Evolutionary conservation across 2,888 invertebrate genomes (phyloP).

Genomic region (Temnothorax rugatulus): DNA sequence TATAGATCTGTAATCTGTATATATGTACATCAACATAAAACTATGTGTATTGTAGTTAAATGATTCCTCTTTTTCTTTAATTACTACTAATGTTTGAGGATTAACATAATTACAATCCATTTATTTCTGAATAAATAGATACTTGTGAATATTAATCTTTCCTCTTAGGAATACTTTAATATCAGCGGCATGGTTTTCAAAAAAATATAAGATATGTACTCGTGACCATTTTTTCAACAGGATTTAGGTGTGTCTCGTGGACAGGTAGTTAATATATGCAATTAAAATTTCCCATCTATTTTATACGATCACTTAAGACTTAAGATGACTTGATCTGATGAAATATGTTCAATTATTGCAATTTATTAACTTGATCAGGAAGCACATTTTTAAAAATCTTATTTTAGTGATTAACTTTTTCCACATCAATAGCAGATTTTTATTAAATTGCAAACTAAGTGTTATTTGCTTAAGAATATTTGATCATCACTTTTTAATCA

Average conservation of each 20-base stretch:
- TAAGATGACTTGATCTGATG: not conserved
- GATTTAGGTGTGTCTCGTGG: not conserved
- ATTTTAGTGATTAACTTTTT: not conserved
- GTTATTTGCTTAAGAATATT: constrained; percentile 34
- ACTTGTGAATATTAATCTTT: constrained; percentile 27
- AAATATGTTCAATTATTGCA: not conserved
- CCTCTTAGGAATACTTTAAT: not conserved
- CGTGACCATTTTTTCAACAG: constrained; percentile 6
- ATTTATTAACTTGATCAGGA: not conserved
- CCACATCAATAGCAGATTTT: not conserved
- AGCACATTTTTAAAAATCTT: not conserved
- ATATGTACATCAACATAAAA: not conserved
- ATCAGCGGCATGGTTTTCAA: not conserved
- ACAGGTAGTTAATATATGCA: constrained; percentile 9
- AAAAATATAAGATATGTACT: constrained; percentile 1
- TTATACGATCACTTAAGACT: not conserved
- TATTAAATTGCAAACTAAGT: not conserved
- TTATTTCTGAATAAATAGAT: constrained; percentile 40
- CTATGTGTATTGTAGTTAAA: not conserved
- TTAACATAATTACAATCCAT: constrained; percentile 64
- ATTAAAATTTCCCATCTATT: not conserved
- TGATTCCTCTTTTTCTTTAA: not conserved
- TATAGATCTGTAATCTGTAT: constrained; percentile 6
- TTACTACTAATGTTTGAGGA: constrained; percentile 52
- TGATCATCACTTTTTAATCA: constrained; percentile 14